These are phyloP conservation scores for Laodelphax striatellus DNA, from an alignment of 1,140 invertebrate genomes.

Conservation along the genomic window DNA sequence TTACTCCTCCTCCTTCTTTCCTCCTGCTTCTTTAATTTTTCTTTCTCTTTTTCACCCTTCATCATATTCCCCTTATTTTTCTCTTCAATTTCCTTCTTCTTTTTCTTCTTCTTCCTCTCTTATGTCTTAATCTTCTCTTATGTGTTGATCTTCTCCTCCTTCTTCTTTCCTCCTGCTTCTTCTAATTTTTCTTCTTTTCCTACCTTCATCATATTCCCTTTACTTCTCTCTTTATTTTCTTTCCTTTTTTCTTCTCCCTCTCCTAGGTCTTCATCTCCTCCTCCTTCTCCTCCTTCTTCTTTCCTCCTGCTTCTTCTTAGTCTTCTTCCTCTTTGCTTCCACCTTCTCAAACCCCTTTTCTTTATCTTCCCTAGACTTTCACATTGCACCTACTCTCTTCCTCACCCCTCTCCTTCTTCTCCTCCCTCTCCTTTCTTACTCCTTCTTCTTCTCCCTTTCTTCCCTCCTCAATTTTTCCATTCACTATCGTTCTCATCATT, in stretches of 20 bases:
- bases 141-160: too few species aligned
- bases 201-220: too few species aligned
- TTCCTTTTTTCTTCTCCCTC: too few species aligned
- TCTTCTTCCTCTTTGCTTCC: too few species aligned
- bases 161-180: too few species aligned
- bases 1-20: background rate
- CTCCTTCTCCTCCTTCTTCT: too few species aligned
- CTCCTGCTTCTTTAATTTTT: background rate
- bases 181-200: too few species aligned
- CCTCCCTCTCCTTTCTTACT: background rate
- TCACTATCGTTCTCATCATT: background rate
- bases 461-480: too few species aligned
- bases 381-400: background rate
- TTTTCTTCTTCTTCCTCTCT: background rate
- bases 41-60: background rate
- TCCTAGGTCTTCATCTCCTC: too few species aligned
- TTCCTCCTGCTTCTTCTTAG: background rate
- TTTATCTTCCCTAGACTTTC: background rate
- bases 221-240: too few species aligned
- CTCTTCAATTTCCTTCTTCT: background rate
- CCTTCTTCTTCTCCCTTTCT: background rate
- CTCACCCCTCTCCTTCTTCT: background rate
- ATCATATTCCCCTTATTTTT: background rate
- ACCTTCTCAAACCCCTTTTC: background rate
- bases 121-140: too few species aligned